Conservation (phyloP, 2,797 vertebrate species). For the Pteronotus mesoamericanus region DNA sequence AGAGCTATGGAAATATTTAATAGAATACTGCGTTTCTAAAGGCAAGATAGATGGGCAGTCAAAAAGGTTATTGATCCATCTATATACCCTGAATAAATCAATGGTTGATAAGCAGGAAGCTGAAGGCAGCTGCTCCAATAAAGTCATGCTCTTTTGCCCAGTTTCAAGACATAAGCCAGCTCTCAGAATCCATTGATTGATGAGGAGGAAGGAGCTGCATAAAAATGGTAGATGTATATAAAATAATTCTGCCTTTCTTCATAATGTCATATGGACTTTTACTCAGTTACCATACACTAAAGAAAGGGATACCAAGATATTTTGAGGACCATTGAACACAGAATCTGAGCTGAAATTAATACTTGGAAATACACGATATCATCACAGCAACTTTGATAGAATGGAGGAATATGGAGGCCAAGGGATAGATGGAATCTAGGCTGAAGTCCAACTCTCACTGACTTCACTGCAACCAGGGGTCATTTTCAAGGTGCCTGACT, state of each 20-base stretch:
- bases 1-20: neutral
- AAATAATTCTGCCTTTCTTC: neutral
- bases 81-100: neutral
- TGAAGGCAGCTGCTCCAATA: neutral
- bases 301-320: neutral
- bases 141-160: neutral
- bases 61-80: neutral
- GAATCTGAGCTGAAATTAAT: neutral
- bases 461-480: neutral
- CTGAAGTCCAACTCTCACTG: neutral
- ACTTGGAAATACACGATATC: neutral
- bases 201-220: neutral
- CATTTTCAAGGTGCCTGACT: neutral
- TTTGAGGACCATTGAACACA: neutral
- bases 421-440: neutral
- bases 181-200: neutral
- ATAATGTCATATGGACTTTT: neutral
- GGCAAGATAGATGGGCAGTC: neutral
- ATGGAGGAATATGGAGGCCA: neutral
- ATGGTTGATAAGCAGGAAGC: neutral
- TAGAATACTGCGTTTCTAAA: neutral
- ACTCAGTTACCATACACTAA: neutral
- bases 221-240: neutral
- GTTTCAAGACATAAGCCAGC: neutral
- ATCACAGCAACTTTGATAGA: neutral